Evolutionary conservation across 2,797 vertebrate species (phyloP).

Genomic region (Eulemur coronatus): DNA sequence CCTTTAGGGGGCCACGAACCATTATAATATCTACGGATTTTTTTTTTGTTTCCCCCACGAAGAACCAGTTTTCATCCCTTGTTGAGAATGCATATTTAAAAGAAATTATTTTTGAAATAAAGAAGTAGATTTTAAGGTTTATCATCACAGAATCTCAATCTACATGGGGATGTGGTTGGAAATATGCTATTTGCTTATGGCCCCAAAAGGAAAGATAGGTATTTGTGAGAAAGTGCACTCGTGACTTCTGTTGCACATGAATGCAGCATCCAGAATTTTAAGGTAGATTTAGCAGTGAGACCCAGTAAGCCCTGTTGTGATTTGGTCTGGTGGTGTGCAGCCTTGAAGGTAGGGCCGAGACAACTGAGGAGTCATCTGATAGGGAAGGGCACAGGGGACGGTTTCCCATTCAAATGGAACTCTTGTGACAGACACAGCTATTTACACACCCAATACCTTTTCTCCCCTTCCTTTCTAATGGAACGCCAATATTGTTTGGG

Average conservation of each 20-base stretch:
- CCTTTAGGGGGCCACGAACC: neutral
- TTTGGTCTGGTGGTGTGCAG: neutral
- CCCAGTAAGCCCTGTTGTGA: neutral
- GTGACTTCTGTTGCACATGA: neutral
- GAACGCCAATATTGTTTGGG: neutral
- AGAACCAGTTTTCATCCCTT: neutral
- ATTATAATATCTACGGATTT: neutral
- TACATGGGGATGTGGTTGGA: neutral
- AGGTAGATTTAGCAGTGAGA: neutral
- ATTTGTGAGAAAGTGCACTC: neutral
- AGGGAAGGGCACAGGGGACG: neutral
- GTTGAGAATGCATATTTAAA: neutral
- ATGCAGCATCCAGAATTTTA: neutral
- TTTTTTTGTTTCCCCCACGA: neutral
- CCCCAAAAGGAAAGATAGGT: neutral
- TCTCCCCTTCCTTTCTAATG: neutral
- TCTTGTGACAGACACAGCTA: neutral
- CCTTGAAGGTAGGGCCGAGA: neutral
- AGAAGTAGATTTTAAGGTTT: neutral
- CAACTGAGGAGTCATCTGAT: neutral
- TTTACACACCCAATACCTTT: neutral
- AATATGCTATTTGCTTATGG: neutral
- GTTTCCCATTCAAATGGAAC: neutral
- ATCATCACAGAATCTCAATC: neutral
- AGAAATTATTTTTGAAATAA: constrained; percentile 54